Percentiles rank a stretch among this genome's conserved stretches.
These are phyloP conservation scores for Herpailurus yagouaroundi DNA, from an alignment of 2,113 vertebrate genomes.

Conservation along the genomic window DNA sequence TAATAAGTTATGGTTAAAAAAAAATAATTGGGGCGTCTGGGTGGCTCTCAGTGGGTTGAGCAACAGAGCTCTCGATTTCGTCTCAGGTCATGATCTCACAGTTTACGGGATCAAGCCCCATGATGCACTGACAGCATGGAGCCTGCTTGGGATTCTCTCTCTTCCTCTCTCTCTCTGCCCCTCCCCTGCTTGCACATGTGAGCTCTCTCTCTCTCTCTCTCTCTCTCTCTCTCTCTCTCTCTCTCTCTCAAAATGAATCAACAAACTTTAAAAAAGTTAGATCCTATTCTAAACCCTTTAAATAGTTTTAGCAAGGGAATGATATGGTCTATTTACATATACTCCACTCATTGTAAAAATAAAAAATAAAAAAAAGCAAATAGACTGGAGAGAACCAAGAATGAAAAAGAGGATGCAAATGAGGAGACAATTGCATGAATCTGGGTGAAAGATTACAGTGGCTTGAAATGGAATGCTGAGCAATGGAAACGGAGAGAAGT, in stretches of 20 bases:
- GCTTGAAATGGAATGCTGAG: not conserved
- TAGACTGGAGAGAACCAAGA: not conserved
- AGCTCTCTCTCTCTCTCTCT: too few species aligned
- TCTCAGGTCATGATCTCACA: too few species aligned
- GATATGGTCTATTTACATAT: not conserved
- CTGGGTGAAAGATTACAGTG: not conserved
- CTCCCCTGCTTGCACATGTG: too few species aligned
- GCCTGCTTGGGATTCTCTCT: too few species aligned
- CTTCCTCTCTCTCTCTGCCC: too few species aligned
- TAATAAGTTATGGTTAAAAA: not conserved
- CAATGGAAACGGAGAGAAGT: not conserved
- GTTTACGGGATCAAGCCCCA: too few species aligned
- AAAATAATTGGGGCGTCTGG: not conserved
- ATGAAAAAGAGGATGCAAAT: not conserved
- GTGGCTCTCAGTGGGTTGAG: too few species aligned
- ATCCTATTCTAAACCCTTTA: constrained; percentile 22
- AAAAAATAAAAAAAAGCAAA: not conserved
- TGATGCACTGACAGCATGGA: too few species aligned
- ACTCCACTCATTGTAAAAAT: not conserved
- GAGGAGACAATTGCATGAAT: not conserved
- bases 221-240: too few species aligned
- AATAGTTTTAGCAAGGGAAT: constrained; percentile 38
- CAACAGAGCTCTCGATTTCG: too few species aligned
- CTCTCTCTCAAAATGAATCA: too few species aligned
- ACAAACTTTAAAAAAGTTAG: not conserved